Base-by-base conservation (phyloP, 2,797 vertebrate genomes). In the Sebastes diaconus region DNA sequence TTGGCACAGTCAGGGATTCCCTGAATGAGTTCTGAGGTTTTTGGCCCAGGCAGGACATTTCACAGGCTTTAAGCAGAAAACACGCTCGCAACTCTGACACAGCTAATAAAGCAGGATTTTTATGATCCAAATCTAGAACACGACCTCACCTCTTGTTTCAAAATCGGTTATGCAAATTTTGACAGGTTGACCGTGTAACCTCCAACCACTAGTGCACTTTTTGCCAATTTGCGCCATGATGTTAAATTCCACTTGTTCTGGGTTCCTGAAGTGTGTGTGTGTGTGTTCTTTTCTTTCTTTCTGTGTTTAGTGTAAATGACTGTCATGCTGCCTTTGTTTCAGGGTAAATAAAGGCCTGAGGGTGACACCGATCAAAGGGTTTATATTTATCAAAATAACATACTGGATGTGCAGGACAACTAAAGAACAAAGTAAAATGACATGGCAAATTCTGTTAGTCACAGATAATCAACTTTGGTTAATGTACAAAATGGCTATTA, bases 311-410 rank as follows among this genome's bases (percentile, higher is more conserved):
- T 87, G 91, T 94, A 94, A 91, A 95, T 92, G 73, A 52, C 55
- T 83, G 92, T 92, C 94, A 91, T 95, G 93, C 92, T 95, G 93
- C 94, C 92, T 85, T 24, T 96, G 94, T 95, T 95, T 95, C 90
- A 27, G 92, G 92, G 91, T 95, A 96, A 95, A 96, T 94, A 95
- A 84, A 92, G 46, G 85, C 93, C 93, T 92, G n/a, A 81, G 86
- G 88, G 83, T 85, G 52, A 92, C 75, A 84, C 54, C 32, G 59
- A 87, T 90, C 82, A 86, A 83, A 83, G 63, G 54, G 29, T 60
- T 84, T 66, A 46, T 80, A 65, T 84, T 85, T 77, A 72, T 84
- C 74, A 61, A 74, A 83, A 82, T 66, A 64, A 61, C 79, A 87
- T 66, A 52, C 32, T 39, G 6, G 3, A 24, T 16, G 18, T 25